A percentile compares a stretch with the other conserved stretches of the same genome.
Evolutionary conservation across 2,888 invertebrate genomes (phyloP).

Genomic region (Corythucha ciliata): DNA sequence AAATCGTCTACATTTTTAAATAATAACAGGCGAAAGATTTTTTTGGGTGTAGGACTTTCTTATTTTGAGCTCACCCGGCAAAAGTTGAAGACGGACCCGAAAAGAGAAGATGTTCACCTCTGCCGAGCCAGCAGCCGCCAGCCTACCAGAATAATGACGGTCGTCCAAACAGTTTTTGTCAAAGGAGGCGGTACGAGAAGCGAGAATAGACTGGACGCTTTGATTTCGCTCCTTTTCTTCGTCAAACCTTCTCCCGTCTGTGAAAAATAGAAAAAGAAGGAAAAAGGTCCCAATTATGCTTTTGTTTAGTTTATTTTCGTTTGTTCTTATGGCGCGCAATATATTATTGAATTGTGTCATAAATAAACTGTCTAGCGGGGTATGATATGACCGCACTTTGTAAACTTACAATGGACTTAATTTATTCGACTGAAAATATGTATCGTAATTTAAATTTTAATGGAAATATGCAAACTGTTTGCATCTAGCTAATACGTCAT

Average conservation of each 20-base stretch:
- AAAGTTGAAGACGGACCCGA: neutral
- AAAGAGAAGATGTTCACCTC: constrained; percentile 46
- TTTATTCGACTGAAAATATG: too few species aligned
- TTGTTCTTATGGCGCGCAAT: too few species aligned
- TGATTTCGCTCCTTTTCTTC: constrained; percentile 29
- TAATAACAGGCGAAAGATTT: neutral
- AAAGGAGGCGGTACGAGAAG: constrained; percentile 50
- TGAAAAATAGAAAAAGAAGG: constrained; percentile 6
- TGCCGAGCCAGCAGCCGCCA: constrained; percentile 52
- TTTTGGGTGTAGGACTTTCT: neutral
- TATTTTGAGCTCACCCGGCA: neutral
- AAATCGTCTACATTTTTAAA: neutral
- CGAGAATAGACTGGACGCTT: constrained; percentile 47
- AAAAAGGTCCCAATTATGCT: neutral
- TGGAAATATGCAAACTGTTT: too few species aligned
- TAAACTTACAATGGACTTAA: too few species aligned
- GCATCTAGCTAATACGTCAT: too few species aligned
- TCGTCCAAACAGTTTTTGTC: constrained; percentile 52
- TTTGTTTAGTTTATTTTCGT: too few species aligned
- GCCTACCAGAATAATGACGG: constrained; percentile 53
- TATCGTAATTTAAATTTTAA: too few species aligned
- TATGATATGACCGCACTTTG: too few species aligned
- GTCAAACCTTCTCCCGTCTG: constrained; percentile 16
- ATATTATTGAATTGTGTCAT: too few species aligned
- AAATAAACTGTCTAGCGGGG: too few species aligned